Base-by-base conservation (phyloP, 2,797 vertebrate species). In the Phrynocephalus forsythii region DNA sequence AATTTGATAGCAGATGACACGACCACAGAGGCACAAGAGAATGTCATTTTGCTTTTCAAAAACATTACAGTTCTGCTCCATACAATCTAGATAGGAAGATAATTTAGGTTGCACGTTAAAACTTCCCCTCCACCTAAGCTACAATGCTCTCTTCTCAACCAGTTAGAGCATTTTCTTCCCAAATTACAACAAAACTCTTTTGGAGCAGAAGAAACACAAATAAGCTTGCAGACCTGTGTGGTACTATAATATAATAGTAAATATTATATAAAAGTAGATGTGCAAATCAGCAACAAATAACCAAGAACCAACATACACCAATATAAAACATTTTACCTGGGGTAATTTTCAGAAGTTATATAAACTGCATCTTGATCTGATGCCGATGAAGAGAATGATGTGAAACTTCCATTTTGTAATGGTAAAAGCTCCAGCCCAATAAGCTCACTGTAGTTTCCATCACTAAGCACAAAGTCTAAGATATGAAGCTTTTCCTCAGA, bases 391-490 rank as follows among this genome's bases (percentile, higher is more conserved):
- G 98, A 99, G 95, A 99, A 99, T 2, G 97, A 93, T 84, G 97
- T 94, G 92, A 99, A 99, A 24, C 92, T 97, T 79, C 97, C 98
- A 88, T 97, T 98, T 92, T 99, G 98, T 83, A 99, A 96, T 1
- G 99, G 98, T 66, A 99, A 96, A 86, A 99, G 97, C 92, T 99
- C 99, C 86, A 99, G 95, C 78, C 99, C 99, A 76, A 99, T 98
- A 87, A 99, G 97, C 79, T 99, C 99, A 85, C 97, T 97, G 95
- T 98, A 99, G 93, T 97, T 97, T 77, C 90, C 95, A 87, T 99
- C 99, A 26, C 97, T 97, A 33, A 99, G 98, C 33, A 96, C 97
- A 73, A 98, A 99, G 90, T 99, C 98, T 86, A 99, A 94, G 79
- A 99, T 97, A 89, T 97, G 94, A 79, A 99, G 97, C 92, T 98